phyloP scores from a whole-genome alignment of 1,140 invertebrate species.

The Trissolcus basalis region DNA sequence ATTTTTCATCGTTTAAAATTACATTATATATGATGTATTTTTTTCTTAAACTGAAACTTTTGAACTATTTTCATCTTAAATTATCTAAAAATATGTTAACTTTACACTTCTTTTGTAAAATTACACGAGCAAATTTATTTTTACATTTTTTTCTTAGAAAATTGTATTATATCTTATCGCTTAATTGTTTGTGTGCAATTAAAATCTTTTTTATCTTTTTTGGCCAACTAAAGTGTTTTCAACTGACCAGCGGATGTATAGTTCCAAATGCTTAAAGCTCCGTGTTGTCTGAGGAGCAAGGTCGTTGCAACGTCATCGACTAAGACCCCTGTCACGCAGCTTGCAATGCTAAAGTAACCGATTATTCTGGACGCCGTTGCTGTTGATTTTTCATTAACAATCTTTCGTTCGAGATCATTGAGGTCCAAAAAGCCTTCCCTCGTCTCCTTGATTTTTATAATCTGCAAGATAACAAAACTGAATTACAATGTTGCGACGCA shows the following conservation, averaged over 20 bases:
- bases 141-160: too few species aligned
- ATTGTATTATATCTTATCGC: too few species aligned
- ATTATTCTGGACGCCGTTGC: conserved; percentile 80
- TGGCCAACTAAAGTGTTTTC: conserved; percentile 3
- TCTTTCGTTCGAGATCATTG: conserved; percentile 83
- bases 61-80: too few species aligned
- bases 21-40: too few species aligned
- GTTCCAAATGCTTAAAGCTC: conserved; percentile 92
- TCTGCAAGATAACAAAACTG: conserved; percentile 73
- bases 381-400: conserved; percentile 79
- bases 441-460: conserved; percentile 86
- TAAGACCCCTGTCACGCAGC: conserved; percentile 92
- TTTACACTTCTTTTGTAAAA: too few species aligned
- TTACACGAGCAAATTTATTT: too few species aligned
- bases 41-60: too few species aligned
- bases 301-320: conserved; percentile 90
- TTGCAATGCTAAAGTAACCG: conserved; percentile 91
- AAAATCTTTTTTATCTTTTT: too few species aligned
- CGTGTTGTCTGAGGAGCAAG: conserved; percentile 87
- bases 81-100: too few species aligned
- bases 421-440: conserved; percentile 87
- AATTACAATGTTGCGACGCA: neutral
- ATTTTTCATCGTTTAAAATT: too few species aligned
- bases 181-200: too few species aligned
- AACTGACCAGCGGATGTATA: conserved; percentile 85